A percentile compares a stretch with the other conserved stretches of the same genome.
Conservation (phyloP, 2,888 invertebrate species). For the Philopedon plagiatum region DNA sequence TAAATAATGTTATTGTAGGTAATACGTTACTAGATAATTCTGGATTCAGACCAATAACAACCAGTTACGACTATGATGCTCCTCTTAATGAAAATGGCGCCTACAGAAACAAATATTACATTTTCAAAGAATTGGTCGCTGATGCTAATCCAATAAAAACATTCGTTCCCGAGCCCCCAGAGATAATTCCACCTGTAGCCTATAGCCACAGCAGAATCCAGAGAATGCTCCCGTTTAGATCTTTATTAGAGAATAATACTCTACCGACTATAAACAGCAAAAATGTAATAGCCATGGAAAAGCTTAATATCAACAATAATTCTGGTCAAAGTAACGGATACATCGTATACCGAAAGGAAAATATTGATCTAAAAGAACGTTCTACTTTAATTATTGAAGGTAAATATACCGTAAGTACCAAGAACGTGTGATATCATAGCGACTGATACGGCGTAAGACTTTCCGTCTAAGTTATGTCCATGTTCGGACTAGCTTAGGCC, state of each 20-base stretch:
- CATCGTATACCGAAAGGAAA: constrained; percentile 69
- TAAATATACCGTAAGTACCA: too few species aligned
- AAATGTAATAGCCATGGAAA: constrained; percentile 62
- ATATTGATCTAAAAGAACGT: constrained; percentile 56
- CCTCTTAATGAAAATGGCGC: constrained; percentile 91
- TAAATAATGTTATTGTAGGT: too few species aligned
- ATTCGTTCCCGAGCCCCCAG: constrained; percentile 76
- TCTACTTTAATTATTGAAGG: constrained; percentile 64
- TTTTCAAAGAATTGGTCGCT: constrained; percentile 72
- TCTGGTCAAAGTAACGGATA: constrained; percentile 73
- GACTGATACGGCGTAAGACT: too few species aligned
- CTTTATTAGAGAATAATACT: constrained; percentile 49
- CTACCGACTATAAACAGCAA: constrained; percentile 44
- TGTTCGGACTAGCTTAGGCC: too few species aligned
- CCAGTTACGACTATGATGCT: constrained; percentile 81
- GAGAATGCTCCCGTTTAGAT: constrained; percentile 48
- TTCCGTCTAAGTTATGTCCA: too few species aligned
- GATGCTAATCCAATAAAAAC: constrained; percentile 64
- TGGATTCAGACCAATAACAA: constrained; percentile 65
- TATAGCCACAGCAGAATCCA: constrained; percentile 67
- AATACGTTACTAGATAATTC: too few species aligned
- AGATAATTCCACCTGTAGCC: constrained; percentile 82
- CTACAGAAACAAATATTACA: constrained; percentile 81
- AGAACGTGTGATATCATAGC: too few species aligned
- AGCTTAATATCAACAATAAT: constrained; percentile 69